These are phyloP conservation scores for Lithosia quadra DNA, from an alignment of 2,888 invertebrate species.

Conservation along the genomic window DNA sequence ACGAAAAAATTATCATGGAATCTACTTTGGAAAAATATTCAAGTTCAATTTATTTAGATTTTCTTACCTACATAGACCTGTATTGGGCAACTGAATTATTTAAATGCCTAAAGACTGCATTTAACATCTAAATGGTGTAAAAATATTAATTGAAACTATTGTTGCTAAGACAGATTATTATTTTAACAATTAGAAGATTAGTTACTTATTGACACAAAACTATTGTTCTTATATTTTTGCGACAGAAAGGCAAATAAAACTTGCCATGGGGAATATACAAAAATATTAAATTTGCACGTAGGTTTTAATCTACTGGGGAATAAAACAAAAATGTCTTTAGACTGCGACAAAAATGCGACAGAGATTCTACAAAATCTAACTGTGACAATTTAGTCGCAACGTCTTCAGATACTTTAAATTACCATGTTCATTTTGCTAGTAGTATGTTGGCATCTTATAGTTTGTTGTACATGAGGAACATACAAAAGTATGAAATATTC, in stretches of 20 bases:
- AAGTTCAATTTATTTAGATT: slow-evolving; percentile 37
- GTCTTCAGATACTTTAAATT: slow-evolving; percentile 19
- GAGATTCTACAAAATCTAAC: slow-evolving; percentile 33
- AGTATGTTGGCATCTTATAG: background rate
- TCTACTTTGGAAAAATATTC: slow-evolving; percentile 40
- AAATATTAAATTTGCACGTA: slow-evolving; percentile 50
- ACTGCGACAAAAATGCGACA: slow-evolving; percentile 22
- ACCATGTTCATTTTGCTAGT: slow-evolving; percentile 19
- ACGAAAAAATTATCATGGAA: slow-evolving; percentile 40
- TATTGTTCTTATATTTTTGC: background rate
- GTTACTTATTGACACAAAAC: background rate
- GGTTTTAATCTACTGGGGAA: slow-evolving; percentile 43
- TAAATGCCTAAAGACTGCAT: background rate
- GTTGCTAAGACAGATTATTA: background rate
- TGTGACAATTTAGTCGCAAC: slow-evolving; percentile 20
- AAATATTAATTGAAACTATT: background rate
- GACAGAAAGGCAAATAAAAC: slow-evolving; percentile 5
- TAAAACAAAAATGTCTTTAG: slow-evolving; percentile 17
- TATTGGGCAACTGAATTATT: slow-evolving; percentile 11
- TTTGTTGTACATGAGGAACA: too few species aligned
- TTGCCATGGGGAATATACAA: slow-evolving; percentile 39
- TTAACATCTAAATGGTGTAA: background rate
- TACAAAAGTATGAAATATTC: too few species aligned
- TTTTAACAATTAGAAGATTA: background rate
- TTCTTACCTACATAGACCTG: slow-evolving; percentile 23